These are phyloP conservation scores for Vespertilio murinus DNA, from an alignment of 2,797 vertebrate species.

Conservation along the genomic window DNA sequence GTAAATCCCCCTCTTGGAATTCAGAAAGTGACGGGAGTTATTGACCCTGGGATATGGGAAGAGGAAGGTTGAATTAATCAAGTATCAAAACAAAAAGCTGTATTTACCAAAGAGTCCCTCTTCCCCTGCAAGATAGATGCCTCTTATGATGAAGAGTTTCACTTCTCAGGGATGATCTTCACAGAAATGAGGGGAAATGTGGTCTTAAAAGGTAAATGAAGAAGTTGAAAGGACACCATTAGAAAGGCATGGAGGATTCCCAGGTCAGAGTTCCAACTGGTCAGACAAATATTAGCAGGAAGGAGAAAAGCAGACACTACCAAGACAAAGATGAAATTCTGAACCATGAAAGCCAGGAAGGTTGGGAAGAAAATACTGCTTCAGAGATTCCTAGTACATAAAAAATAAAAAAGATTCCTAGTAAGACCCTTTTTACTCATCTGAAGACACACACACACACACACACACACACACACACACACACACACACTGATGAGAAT, in stretches of 20 bases:
- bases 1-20: slow-evolving; percentile 60
- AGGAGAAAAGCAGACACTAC: not conserved
- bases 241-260: not conserved
- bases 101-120: slow-evolving; percentile 17
- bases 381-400: not conserved
- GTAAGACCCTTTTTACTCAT: not conserved
- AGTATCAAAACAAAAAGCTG: slow-evolving; percentile 29
- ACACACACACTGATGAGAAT: not conserved
- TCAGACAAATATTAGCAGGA: not conserved
- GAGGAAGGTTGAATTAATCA: slow-evolving; percentile 44
- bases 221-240: not conserved
- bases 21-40: slow-evolving; percentile 29
- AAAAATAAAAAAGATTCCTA: not conserved
- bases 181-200: not conserved
- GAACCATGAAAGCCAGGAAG: not conserved
- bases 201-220: not conserved
- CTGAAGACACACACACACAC: not conserved
- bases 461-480: too few species aligned
- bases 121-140: not conserved
- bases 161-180: not conserved
- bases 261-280: not conserved
- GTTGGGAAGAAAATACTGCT: not conserved
- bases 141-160: not conserved
- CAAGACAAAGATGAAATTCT: not conserved
- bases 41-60: slow-evolving; percentile 13